phyloP scores from a whole-genome alignment of 2,797 vertebrate genomes.

The Ctenosaura bakeri region DNA sequence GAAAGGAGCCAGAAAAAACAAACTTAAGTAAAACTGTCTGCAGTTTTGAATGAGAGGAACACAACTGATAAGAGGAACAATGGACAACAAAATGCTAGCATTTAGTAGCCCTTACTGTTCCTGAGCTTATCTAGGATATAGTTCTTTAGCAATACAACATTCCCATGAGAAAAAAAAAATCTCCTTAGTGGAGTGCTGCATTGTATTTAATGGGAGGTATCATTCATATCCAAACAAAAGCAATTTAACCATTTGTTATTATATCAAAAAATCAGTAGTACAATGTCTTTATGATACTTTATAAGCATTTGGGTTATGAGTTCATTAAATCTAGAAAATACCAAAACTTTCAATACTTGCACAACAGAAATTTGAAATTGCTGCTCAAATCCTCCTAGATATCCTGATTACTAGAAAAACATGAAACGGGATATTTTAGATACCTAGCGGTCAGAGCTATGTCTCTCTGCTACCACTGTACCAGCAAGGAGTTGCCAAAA shows the following conservation, averaged over 20 bases:
- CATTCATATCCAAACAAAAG: constrained; percentile 68
- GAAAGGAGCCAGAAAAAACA: constrained; percentile 50
- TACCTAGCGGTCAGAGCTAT: not conserved
- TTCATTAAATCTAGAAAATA: not conserved
- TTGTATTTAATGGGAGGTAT: constrained; percentile 70
- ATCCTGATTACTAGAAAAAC: not conserved
- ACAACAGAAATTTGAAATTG: constrained; percentile 4
- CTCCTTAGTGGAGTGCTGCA: constrained; percentile 57
- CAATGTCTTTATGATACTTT: constrained; percentile 9
- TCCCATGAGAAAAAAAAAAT: constrained; percentile 73
- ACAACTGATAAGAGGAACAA: constrained; percentile 69
- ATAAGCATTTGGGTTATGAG: not conserved
- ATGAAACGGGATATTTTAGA: not conserved
- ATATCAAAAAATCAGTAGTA: constrained; percentile 61
- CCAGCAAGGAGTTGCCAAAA: not conserved
- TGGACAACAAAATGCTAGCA: constrained; percentile 57
- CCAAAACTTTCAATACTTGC: not conserved
- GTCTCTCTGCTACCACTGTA: not conserved
- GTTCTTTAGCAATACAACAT: constrained; percentile 66
- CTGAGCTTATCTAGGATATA: constrained; percentile 57
- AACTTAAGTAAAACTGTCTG: constrained; percentile 49
- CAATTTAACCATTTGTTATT: constrained; percentile 63
- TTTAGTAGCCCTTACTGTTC: constrained; percentile 64
- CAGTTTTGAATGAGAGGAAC: constrained; percentile 53
- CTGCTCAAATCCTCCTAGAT: not conserved